Conservation (phyloP, 2,888 invertebrate genomes). For the Embidobia sp. region DNA sequence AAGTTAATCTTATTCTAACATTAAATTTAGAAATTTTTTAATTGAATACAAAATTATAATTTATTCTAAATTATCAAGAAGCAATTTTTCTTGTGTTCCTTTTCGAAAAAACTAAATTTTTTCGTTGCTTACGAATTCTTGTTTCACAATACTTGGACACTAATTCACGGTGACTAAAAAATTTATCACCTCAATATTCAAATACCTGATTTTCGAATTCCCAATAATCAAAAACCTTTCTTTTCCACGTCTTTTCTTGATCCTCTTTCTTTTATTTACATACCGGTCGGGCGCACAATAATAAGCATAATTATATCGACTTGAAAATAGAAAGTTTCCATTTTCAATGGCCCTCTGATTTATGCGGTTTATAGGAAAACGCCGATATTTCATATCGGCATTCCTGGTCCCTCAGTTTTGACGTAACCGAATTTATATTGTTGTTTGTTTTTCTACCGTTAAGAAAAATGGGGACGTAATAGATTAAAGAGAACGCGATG, state of each 20-base stretch:
- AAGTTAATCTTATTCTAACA: too few relatives aligned
- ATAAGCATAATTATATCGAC: constrained; percentile 45
- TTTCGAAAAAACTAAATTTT: too few relatives aligned
- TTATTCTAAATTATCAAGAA: too few relatives aligned
- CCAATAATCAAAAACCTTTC: constrained; percentile 25
- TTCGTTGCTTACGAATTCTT: too few relatives aligned
- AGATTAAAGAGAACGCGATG: constrained; percentile 12
- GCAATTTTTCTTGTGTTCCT: too few relatives aligned
- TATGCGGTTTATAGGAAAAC: constrained; percentile 45
- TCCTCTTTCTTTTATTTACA: constrained; percentile 39
- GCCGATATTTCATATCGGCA: constrained; percentile 41
- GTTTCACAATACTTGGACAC: not conserved
- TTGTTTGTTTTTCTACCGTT: constrained; percentile 57
- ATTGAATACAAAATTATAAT: too few relatives aligned
- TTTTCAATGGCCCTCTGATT: constrained; percentile 44
- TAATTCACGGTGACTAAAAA: constrained; percentile 29
- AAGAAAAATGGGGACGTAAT: constrained; percentile 45
- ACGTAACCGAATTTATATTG: constrained; percentile 56
- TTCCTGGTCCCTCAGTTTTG: constrained; percentile 36
- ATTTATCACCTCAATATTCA: constrained; percentile 48
- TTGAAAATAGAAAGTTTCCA: constrained; percentile 45
- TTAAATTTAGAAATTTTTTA: too few relatives aligned
- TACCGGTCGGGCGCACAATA: constrained; percentile 36
- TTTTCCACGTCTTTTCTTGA: constrained; percentile 3
- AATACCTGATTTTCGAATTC: constrained; percentile 40